These are phyloP conservation scores for Taphrorychus bicolor DNA, from an alignment of 2,888 invertebrate species.

Conservation along the genomic window DNA sequence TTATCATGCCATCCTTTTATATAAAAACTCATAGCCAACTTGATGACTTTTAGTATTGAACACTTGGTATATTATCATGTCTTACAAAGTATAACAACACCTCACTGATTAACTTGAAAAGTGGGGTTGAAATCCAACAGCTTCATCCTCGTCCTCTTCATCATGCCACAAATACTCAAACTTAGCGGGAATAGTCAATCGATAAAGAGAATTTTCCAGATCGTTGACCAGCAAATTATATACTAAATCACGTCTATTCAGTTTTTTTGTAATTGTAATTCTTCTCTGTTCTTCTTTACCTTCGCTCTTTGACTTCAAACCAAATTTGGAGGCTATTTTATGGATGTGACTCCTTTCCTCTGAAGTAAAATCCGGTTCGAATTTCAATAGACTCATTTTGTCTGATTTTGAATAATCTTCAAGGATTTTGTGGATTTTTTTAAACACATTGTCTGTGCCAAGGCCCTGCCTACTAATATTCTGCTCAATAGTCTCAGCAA, in stretches of 20 bases:
- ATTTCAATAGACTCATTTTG: conserved; percentile 47
- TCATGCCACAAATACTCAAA: conserved; percentile 45
- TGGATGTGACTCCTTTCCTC: conserved; percentile 51
- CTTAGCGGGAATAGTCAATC: conserved; percentile 46
- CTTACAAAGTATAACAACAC: background rate
- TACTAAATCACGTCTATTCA: conserved; percentile 46
- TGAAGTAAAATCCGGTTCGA: conserved; percentile 49
- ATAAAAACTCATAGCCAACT: too few species aligned
- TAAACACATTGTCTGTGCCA: conserved; percentile 43
- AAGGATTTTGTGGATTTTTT: conserved; percentile 47
- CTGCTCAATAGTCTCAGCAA: conserved; percentile 46
- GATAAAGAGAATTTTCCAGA: conserved; percentile 46
- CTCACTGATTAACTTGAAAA: conserved; percentile 8
- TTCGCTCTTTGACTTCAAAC: conserved; percentile 49
- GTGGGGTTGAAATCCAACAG: conserved; percentile 6
- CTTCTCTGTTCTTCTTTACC: conserved; percentile 48
- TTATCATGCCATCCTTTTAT: too few species aligned
- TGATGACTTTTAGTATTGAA: too few species aligned
- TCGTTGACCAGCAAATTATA: conserved; percentile 45
- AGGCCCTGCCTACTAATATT: conserved; percentile 48
- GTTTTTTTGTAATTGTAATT: conserved; percentile 48
- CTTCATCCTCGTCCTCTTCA: conserved; percentile 16
- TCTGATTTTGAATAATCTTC: conserved; percentile 46
- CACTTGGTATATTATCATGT: background rate
- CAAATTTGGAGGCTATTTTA: conserved; percentile 46